Base-by-base conservation (phyloP, 1,140 invertebrate species). In the Drosophila tropicalis region DNA sequence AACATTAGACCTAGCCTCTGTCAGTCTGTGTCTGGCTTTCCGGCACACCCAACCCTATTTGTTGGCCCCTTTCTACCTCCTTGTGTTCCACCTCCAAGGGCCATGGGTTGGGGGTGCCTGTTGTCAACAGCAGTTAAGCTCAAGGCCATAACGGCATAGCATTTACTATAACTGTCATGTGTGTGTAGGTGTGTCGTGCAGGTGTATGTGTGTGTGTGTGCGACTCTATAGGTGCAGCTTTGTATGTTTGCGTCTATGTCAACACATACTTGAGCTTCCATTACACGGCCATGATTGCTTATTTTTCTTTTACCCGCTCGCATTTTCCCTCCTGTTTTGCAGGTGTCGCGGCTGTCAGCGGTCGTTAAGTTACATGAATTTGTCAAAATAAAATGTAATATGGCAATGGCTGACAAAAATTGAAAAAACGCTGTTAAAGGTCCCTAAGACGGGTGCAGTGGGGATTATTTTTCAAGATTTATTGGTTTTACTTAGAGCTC, bases 101-200 rank as follows among this genome's bases (percentile, higher is more conserved):
- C 41, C 54, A 70, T 54, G 68, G 56, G 54, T 56, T 54, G 68
- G 61, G 54, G 61, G 54, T 70, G 66, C 66, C 34, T 65, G 79
- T 80, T 87, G 83, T 87, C 79, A 89, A 83, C 84, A 89, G 81
- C 84, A 87, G 83, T 83, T 89, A 79, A 87, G 84, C 83, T 73
- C 83, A 87, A 87, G 83, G 83, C 84, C 83, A 77, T 89, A 83
- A 89, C 64, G 70, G 84, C 76, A 67, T 57, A 76, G 72, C 72
- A 71, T 72, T 76, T 74, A 62, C 83, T 82, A 76, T 87, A 82
- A 76, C 83, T 81, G 82, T 72, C 82, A 76, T 62, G 65, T 72
- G 68, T 78, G 67, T 78, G 44, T 51, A 15, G 3, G 15, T 47
- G 44, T 47, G 44, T 47, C 15, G 9, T 36, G 10, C 34, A 36